Conservation (phyloP, 2,113 vertebrate species). For the Pteruthius melanotis region DNA sequence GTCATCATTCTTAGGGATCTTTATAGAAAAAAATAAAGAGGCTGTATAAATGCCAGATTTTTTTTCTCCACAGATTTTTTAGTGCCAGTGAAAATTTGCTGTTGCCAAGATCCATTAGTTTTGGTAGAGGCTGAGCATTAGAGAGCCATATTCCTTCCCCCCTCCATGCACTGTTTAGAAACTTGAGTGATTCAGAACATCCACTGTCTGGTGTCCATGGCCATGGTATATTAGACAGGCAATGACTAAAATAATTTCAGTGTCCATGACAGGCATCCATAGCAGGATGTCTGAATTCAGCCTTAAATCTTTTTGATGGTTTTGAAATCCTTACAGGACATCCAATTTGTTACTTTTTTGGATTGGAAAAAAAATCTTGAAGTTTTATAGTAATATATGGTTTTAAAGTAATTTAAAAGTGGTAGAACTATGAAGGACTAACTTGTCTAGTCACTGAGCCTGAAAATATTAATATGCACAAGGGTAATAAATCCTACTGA, state of each 20-base stretch:
- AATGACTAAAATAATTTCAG: not conserved
- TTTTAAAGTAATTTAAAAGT: not conserved
- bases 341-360: not conserved
- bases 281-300: not conserved
- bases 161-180: not conserved
- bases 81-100: not conserved
- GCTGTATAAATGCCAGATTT: not conserved
- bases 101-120: not conserved
- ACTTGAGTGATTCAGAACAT: not conserved
- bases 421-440: not conserved
- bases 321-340: not conserved
- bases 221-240: not conserved
- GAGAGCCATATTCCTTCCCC: not conserved
- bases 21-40: not conserved
- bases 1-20: not conserved
- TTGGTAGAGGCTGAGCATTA: not conserved
- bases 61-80: not conserved
- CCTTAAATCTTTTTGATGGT: not conserved
- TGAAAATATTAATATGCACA: not conserved
- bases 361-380: not conserved
- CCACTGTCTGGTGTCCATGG: not conserved
- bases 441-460: not conserved
- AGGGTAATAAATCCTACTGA: not conserved
- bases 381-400: not conserved
- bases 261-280: not conserved